Evolutionary conservation across 2,888 invertebrate species (phyloP), one percentile per base, ranked within the genome.

Genomic region (Phalera bucephala): DNA sequence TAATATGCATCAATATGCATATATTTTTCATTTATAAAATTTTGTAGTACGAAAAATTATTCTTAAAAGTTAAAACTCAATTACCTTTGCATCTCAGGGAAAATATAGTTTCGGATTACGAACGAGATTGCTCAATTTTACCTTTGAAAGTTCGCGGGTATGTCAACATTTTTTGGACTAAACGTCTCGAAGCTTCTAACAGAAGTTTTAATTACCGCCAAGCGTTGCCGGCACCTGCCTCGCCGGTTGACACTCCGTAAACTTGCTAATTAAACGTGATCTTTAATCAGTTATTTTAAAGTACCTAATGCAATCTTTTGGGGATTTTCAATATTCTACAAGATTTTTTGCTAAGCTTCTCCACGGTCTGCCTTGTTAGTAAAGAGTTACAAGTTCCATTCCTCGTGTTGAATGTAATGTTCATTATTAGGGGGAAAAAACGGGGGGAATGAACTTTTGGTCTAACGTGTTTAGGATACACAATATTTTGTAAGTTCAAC

Each of bases 201-300:
- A 22, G 40, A 66, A 61, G 50, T 61, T 64, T 53, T 64, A 66
- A 67, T 64, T 59, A 55, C 43, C 43, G 45, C 56, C 53, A 62
- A 54, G 52, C 43, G 56, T 40, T 50, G 53, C 48, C 46, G 31
- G 42, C 66, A 69, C 61, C 67, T 67, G 66, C 34, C 41, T 47
- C 17, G 32, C 41, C n/a, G n/a, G n/a, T n/a, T n/a, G n/a, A n/a
- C 49, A 45, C 47, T 56, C 47, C 36, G 44, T 45, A 51, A 61
- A 56, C 52, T 58, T 40, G 32, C 44, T 60, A 63, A 66, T 67
- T 59, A 58, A 56, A 46, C 27, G 29, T 51, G 35, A 48, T 51
- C 39, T 48, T 44, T 43, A 42, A 43, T 45, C 36, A 27, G 27
- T 6, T 27, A 27, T 27, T n/a, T n/a, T n/a, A n/a, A n/a, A n/a